phyloP scores from a whole-genome alignment of 2,113 vertebrate genomes.

The Australoheros scitulus region DNA sequence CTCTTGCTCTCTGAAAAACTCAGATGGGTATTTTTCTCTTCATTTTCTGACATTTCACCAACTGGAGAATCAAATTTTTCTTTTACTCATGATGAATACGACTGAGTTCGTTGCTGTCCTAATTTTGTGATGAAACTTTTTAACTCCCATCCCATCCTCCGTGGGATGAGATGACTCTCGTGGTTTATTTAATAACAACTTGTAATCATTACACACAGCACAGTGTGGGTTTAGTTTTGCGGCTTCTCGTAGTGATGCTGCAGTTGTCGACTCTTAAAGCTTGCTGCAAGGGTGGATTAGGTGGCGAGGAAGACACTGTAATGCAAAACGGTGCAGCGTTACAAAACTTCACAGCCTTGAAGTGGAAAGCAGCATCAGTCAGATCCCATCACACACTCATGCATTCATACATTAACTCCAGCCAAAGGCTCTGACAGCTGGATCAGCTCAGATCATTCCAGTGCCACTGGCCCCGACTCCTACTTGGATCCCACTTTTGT shows the following conservation, averaged over 20 bases:
- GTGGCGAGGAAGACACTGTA: background rate
- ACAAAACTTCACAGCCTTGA: constrained; percentile 20
- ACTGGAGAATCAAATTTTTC: background rate
- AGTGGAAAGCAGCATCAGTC: constrained; percentile 23
- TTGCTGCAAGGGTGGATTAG: constrained; percentile 21
- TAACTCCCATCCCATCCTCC: background rate
- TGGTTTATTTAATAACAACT: constrained; percentile 26
- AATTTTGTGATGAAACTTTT: background rate
- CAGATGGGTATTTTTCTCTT: background rate
- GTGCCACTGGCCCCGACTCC: constrained; percentile 38
- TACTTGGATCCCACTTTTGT: constrained; percentile 43
- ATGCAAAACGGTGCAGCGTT: constrained; percentile 16
- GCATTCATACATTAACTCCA: constrained; percentile 53
- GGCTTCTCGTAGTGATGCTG: background rate
- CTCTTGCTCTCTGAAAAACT: background rate
- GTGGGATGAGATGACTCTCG: background rate
- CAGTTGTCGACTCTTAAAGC: background rate
- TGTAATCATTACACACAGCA: background rate
- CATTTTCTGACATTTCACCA: background rate
- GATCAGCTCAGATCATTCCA: constrained; percentile 36
- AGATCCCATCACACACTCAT: constrained; percentile 12
- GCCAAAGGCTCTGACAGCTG: constrained; percentile 56
- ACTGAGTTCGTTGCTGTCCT: background rate
- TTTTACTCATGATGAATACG: background rate
- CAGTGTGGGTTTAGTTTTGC: background rate